Percentiles rank a stretch among this genome's conserved stretches.
Evolutionary conservation across 2,113 vertebrate species (phyloP).

Genomic region (Arvicanthis niloticus): DNA sequence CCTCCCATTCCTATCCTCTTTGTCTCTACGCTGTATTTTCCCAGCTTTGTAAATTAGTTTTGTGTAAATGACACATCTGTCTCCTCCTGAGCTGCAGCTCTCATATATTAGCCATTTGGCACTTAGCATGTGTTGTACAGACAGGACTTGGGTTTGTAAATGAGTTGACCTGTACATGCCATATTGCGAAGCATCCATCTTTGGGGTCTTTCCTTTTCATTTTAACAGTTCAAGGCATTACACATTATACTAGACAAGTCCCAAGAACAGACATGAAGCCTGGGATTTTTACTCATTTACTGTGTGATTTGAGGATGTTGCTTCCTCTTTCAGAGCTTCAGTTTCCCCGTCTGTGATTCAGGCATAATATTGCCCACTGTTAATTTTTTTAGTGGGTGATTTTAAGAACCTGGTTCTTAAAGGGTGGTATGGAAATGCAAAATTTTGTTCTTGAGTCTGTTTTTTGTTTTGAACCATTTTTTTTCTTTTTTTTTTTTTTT

Average conservation of each 20-base stretch:
- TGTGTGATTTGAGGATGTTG: neutral
- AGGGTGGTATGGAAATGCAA: neutral
- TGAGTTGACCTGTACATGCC: neutral
- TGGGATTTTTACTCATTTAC: neutral
- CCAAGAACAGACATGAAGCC: neutral
- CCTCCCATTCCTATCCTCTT: neutral
- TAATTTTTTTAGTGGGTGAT: conserved; percentile 30
- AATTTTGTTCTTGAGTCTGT: neutral
- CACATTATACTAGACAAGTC: rapidly evolving
- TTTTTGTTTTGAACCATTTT: neutral
- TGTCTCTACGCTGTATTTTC: neutral
- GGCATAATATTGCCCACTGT: neutral
- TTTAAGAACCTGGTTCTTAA: neutral
- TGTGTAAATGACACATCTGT: neutral
- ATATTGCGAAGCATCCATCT: neutral
- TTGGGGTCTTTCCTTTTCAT: neutral
- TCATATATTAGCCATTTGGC: neutral
- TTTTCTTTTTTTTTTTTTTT: neutral
- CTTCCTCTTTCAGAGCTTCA: neutral
- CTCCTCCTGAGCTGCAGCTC: neutral
- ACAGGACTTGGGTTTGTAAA: neutral
- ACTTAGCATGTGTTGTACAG: neutral
- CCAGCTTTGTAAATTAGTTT: neutral
- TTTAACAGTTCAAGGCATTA: neutral
- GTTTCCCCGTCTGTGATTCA: neutral